Conservation (phyloP, 2,113 vertebrate species). For the Petrocephalus zakoni region DNA sequence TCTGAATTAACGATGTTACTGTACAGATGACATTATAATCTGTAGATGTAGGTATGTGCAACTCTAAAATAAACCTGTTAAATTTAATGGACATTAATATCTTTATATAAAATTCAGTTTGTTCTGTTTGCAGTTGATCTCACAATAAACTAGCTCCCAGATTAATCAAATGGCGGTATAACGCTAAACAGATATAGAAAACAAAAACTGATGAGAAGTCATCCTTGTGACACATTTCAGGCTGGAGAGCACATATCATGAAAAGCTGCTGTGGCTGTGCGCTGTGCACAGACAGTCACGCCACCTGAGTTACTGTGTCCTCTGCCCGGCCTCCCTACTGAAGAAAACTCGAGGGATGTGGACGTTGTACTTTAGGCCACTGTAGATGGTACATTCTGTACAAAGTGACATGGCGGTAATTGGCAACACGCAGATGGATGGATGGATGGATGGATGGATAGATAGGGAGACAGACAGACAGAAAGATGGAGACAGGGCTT, state of each 20-base stretch:
- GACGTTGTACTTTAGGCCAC: neutral
- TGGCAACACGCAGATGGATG: neutral
- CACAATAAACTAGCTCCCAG: neutral
- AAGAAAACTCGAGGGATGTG: neutral
- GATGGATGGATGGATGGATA: neutral
- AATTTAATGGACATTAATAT: neutral
- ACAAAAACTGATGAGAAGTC: neutral
- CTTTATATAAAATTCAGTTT: neutral
- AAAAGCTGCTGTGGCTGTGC: neutral
- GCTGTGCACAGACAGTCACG: neutral
- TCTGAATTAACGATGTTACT: neutral
- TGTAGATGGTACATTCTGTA: neutral
- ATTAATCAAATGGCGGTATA: neutral
- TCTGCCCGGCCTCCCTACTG: neutral
- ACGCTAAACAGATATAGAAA: neutral
- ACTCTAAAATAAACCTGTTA: neutral
- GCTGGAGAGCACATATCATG: neutral
- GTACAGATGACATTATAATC: neutral
- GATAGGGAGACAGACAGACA: neutral
- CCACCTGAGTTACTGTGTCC: neutral
- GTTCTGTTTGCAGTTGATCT: neutral
- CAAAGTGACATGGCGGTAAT: neutral
- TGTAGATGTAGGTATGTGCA: neutral
- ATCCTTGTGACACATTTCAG: neutral
- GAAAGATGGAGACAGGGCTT: neutral